Percentiles rank a stretch among this genome's conserved stretches.
These are phyloP conservation scores for Hirudo medicinalis DNA, from an alignment of 1,140 invertebrate species.

Conservation along the genomic window DNA sequence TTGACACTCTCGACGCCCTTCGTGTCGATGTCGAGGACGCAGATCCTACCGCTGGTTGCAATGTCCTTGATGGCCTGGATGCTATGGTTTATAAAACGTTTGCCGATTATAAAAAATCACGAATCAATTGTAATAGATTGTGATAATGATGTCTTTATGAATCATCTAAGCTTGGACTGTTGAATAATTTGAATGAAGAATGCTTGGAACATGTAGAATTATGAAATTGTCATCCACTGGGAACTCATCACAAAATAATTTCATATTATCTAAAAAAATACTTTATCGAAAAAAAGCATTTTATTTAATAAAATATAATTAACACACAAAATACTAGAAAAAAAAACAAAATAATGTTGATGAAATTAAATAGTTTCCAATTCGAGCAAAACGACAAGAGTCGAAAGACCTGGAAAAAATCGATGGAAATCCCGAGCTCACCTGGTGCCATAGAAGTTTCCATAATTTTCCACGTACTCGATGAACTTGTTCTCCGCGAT, in stretches of 20 bases:
- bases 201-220: too few relatives aligned
- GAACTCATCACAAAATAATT: neutral
- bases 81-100: slow-evolving; percentile 44
- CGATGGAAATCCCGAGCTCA: slow-evolving; percentile 29
- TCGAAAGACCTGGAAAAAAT: too few relatives aligned
- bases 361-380: too few relatives aligned
- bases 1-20: slow-evolving; percentile 90
- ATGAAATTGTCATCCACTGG: neutral
- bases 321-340: too few relatives aligned
- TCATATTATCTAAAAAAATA: too few relatives aligned
- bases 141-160: neutral
- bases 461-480: slow-evolving; percentile 78
- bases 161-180: neutral
- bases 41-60: slow-evolving; percentile 63
- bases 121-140: too few relatives aligned
- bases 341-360: too few relatives aligned
- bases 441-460: slow-evolving; percentile 92
- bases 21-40: slow-evolving; percentile 87
- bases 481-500: slow-evolving; percentile 75
- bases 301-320: too few relatives aligned
- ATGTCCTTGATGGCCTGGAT: slow-evolving; percentile 73
- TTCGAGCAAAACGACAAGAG: too few relatives aligned
- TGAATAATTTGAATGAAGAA: too few relatives aligned
- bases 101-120: neutral
- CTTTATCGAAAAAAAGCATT: too few relatives aligned